Evolutionary conservation across 2,888 invertebrate species (phyloP).

Genomic region (Drosophila tanythrix): DNA sequence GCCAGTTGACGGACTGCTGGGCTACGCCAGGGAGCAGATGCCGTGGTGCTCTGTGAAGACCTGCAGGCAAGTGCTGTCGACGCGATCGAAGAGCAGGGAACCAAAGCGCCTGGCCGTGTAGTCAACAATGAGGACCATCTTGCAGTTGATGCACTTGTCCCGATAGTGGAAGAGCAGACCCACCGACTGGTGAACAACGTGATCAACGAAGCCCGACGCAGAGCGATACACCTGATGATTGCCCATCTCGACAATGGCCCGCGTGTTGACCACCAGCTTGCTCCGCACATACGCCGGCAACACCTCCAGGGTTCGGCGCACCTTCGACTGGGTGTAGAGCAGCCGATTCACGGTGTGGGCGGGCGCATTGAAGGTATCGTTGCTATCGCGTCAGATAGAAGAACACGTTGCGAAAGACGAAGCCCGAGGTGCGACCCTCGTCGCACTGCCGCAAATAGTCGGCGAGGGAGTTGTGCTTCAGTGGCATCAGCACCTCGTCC

Average conservation of each 20-base stretch:
- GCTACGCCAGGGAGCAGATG: conserved; percentile 73
- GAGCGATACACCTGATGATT: conserved; percentile 90
- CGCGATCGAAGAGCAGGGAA: conserved; percentile 82
- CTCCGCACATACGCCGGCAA: conserved; percentile 91
- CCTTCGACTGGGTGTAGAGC: conserved; percentile 84
- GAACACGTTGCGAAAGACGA: conserved; percentile 85
- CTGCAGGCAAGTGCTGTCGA: conserved; percentile 80
- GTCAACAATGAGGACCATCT: conserved; percentile 77
- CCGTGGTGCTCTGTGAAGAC: conserved; percentile 77
- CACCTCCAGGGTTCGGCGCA: conserved; percentile 78
- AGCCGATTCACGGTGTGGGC: conserved; percentile 77
- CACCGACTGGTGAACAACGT: conserved; percentile 77
- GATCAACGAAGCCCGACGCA: conserved; percentile 76
- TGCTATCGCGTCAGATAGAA: conserved; percentile 85
- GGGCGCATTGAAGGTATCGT: conserved; percentile 82
- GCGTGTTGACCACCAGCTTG: conserved; percentile 94
- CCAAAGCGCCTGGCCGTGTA: conserved; percentile 83
- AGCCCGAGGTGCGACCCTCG: conserved; percentile 83
- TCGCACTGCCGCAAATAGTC: conserved; percentile 78
- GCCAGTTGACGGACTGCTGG: conserved; percentile 1
- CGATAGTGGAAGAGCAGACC: conserved; percentile 84
- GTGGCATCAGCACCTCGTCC: conserved; percentile 94
- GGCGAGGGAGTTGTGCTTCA: conserved; percentile 90
- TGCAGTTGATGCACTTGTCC: conserved; percentile 81
- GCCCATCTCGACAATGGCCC: conserved; percentile 93